Evolutionary conservation across 2,888 invertebrate species (phyloP).

Genomic region (Digitonthophagus gazella): DNA sequence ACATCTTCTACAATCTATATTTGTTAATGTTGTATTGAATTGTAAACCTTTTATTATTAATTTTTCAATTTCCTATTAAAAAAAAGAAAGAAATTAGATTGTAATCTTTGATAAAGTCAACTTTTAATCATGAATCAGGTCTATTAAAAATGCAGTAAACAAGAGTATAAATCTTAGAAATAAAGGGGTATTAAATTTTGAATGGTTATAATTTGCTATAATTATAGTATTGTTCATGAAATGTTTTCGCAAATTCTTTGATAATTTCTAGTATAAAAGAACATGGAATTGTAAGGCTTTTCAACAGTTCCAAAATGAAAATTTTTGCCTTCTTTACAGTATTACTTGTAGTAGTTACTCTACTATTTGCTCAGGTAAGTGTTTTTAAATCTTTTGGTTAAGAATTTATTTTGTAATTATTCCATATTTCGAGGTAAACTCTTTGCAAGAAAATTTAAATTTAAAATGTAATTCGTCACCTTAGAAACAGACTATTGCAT

Average conservation of each 20-base stretch:
- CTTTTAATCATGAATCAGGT: not conserved
- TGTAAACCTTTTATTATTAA: slow-evolving; percentile 36
- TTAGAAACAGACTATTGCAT: no score
- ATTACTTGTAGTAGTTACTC: not conserved
- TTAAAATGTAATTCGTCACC: no score
- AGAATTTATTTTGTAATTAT: no score
- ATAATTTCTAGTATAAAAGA: not conserved
- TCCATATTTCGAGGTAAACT: no score
- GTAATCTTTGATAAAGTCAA: slow-evolving; percentile 11
- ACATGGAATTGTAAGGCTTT: not conserved
- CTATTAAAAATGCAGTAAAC: not conserved
- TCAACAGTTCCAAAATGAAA: not conserved
- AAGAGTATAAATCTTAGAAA: not conserved
- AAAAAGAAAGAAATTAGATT: slow-evolving; percentile 11
- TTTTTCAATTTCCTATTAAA: slow-evolving; percentile 38
- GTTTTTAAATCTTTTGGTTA: no score
- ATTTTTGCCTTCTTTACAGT: not conserved
- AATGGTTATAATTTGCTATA: not conserved
- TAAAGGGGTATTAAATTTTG: not conserved
- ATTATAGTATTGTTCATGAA: not conserved
- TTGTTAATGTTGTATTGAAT: slow-evolving; percentile 36
- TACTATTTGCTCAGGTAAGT: no score
- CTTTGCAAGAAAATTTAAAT: no score
- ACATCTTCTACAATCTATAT: slow-evolving; percentile 44
- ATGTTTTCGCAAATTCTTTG: not conserved